Conservation (phyloP, 2,797 vertebrate genomes). For the Sebastes matsubarae region DNA sequence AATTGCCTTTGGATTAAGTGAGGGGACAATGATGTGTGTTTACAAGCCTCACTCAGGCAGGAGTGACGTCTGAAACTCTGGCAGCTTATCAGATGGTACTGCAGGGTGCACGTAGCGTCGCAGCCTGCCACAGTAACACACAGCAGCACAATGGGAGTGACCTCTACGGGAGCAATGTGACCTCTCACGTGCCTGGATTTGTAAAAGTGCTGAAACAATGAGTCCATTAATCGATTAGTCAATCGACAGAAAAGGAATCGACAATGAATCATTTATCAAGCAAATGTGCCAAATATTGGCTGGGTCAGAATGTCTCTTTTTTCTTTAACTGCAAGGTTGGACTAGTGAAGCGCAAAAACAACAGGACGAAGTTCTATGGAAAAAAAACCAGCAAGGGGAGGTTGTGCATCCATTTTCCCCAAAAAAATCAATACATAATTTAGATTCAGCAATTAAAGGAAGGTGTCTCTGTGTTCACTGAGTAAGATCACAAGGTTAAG, state of each 20-base stretch:
- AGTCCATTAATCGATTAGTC: neutral
- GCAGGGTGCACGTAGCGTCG: neutral
- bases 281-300: neutral
- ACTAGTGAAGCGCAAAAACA: neutral
- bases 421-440: neutral
- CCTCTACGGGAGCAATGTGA: conserved; percentile 16
- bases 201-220: conserved; percentile 1
- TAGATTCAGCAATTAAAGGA: neutral
- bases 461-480: neutral
- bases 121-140: conserved; percentile 10
- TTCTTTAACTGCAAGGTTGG: neutral
- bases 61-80: conserved; percentile 27
- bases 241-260: too few species aligned
- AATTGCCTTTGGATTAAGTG: conserved; percentile 38
- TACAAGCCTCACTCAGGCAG: conserved; percentile 10
- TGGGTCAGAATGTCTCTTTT: neutral
- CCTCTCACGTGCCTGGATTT: conserved; percentile 4
- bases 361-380: neutral
- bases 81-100: conserved; percentile 37
- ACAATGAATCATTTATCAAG: neutral
- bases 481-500: conserved; percentile 20
- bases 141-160: conserved; percentile 7
- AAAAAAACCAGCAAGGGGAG: neutral
- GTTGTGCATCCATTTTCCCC: neutral
- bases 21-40: conserved; percentile 45